Base-by-base conservation (phyloP, 1,140 invertebrate genomes). In the Euschistus heros region DNA sequence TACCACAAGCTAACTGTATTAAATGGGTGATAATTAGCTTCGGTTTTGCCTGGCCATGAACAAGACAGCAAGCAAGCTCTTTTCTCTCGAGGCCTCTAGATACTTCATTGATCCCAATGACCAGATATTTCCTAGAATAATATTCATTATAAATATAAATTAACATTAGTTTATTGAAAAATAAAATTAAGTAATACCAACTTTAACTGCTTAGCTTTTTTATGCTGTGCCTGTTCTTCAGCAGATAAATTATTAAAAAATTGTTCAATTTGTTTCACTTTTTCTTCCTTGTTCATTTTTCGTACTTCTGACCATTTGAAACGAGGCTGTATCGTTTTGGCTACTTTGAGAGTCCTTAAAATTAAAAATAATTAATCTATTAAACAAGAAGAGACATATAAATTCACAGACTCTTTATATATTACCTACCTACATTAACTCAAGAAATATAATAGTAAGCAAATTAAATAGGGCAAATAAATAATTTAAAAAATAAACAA, bases 11-110 rank as follows among this genome's bases (percentile, higher is more conserved):
- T 8, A 63, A 42, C 17, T 44, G 17, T 1, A 57, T 20, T 26
- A 67, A 6, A 27, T 57, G 46, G 15, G 27, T 55, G 24, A 60
- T 33, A 22, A 67, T 22, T 30, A 67, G 18, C 15, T 46, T 55
- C 10, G 66, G 66, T 27, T 47, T 18, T 1, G 42, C 46, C 17
- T 62, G 13, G 13, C 17, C 47, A 46, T 18, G 46, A 6, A 67
- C n/a, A 10, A 67, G 30, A 18, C 50, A 55, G 27, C 46, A 67
- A 18, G 30, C 24, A 22, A 64, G 15, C n/a, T 59, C 37, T 5
- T 50, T 18, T 14, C 60, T 55, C 44, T 67, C 66, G 0, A 63
- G n/a, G 5, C 18, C 47, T 47, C 54, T n/a, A 20, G n/a, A 37
- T 24, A 61, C 59, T 37, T 37, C 30, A 42, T 61, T 61, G 8